Base-by-base conservation (phyloP, 2,113 vertebrate genomes). In the Aspiorhynchus laticeps region DNA sequence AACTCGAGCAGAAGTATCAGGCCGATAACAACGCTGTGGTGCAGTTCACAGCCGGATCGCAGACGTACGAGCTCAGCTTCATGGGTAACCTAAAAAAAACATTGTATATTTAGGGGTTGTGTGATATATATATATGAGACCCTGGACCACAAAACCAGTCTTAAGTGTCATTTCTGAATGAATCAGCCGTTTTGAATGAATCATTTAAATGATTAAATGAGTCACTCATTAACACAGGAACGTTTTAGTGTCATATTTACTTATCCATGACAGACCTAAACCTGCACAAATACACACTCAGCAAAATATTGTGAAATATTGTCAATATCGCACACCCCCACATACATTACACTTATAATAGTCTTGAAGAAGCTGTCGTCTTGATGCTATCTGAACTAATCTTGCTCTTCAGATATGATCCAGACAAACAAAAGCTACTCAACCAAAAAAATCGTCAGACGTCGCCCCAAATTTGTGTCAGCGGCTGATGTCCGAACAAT, bases 1-100 rank as follows among this genome's bases (percentile, higher is more conserved):
- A 91, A 0, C 90, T 96, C 83, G 95, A 96, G 90, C 79, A 88
- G 84, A 93, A 77, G 80, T 95, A 90, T 86, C 88, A 91, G 74
- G 84, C 12, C 0, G 89, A 93, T 7, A 43, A 85, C 24, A 90
- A 86, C n/a, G 92, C 88, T 0, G 85, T 88, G 5, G 26, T 95
- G 84, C 90, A 93, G 83, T 95, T 96, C 0, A 43, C n/a, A 0
- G 93, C 92, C 2, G 93, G 93, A 0, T 90, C 92, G 2, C 94
- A 95, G 56, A 41, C 61, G 0, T 95, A 96, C 36, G 85, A 83
- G 0, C 91, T 96, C 84, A 93, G 90, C 84, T 93, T 95, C 65
- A 17, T 1, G 28, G 76, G 76, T 75, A 75, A 73, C 14, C 28
- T 31, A 7, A 31, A 28, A 69, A 26, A 12, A 15, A 51, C 46